Evolutionary conservation across 2,797 vertebrate genomes (phyloP), one percentile per base, ranked within the genome.

Genomic region (Platyrinchus mystaceus): DNA sequence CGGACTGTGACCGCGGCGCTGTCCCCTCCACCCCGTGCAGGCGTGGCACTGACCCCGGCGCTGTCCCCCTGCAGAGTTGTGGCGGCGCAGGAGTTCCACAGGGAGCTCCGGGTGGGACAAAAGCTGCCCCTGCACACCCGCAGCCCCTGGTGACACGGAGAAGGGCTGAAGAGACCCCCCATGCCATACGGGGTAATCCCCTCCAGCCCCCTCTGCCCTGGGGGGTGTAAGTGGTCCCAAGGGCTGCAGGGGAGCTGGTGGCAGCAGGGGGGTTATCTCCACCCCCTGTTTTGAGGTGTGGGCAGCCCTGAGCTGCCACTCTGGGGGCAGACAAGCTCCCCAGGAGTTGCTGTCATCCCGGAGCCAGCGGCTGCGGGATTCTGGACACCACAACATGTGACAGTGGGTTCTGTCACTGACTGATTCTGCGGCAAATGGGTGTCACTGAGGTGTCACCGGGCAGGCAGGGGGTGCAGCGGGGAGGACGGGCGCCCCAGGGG

Each of bases 361-460:
- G 43, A 4, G n/a, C 17, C 59, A 21, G 28, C 2, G 1, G 39
- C 52, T 2, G 12, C 19, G 37, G 21, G 32, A n/a, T 34, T 24
- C 9, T 10, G 46, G 63, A 28, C 9, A 2, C 16, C 0, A 2
- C 34, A 5, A 32, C 55, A 16, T 36, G 46, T 3, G 1, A 8
- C 2, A n/a, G 26, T 10, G 30, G 32, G 14, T 34, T 14, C 11
- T 23, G 5, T 9, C 15, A 0, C 2, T 7, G 37, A 27, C 16
- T 2, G 3, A 20, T 12, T 30, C 58, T 1, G 4, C 7, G 2
- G 41, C 52, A 37, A 17, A 37, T 0, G 19, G 59, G 68, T n/a
- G 62, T 23, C 26, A 26, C 32, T 0, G 2, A 9, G 77, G 58
- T 50, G 78, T 9, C 58, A 26, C 26, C 3, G 7, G 28, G 5